Evolutionary conservation across 1,140 invertebrate species (phyloP).

Genomic region (Papilio xuthus): DNA sequence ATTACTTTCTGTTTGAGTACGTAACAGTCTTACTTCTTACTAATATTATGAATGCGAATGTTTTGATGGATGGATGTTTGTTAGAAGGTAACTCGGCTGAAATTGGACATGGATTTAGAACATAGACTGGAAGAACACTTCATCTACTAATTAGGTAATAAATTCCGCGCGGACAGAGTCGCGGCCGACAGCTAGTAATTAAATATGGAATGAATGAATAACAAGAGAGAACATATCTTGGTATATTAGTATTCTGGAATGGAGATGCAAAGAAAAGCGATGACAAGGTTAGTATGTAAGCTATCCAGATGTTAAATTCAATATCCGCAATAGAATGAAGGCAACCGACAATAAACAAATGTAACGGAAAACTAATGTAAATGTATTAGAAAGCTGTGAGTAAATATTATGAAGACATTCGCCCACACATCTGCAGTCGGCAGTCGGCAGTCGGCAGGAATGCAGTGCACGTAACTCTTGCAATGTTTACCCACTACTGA

Average conservation of each 20-base stretch:
- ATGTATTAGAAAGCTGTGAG: slow-evolving; percentile 14
- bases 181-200: no score
- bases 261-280: not conserved
- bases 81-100: no score
- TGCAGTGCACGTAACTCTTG: not conserved
- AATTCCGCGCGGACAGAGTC: no score
- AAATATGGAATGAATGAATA: no score
- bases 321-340: not conserved
- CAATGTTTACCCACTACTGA: not conserved
- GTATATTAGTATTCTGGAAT: not conserved
- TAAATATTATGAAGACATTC: slow-evolving; percentile 19
- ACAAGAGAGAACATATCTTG: no score
- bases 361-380: slow-evolving; percentile 11
- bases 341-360: not conserved
- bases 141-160: no score
- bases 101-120: no score
- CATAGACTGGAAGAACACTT: no score
- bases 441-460: not conserved
- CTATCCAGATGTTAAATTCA: not conserved
- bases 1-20: not conserved
- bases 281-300: not conserved
- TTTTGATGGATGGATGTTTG: no score
- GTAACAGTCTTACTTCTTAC: no score
- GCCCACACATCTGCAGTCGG: not conserved
- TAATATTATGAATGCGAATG: no score